Evolutionary conservation across 2,888 invertebrate genomes (phyloP), one percentile per base, ranked within the genome.

Genomic region (Physocephala rufipes): DNA sequence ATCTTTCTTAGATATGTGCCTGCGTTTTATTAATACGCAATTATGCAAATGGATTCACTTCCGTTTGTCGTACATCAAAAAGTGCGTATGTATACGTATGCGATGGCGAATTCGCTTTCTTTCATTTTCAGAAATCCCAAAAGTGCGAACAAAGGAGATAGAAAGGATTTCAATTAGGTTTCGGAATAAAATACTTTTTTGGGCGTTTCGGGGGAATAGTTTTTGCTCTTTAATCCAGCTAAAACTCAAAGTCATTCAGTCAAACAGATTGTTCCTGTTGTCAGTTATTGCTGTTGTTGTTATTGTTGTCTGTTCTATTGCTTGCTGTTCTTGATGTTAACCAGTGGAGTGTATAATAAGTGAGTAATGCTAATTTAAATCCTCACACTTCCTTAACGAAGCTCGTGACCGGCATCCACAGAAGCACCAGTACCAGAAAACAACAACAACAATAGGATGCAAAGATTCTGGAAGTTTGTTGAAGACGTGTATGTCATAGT

Each of bases 321-420:
- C 13, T 24, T 19, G 2, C 5, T 4, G n/a, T 3, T 24, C 13
- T 55, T 24, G 21, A 19, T 55, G 55, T 49, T 49, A 58, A 2
- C 16, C 58, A 28, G 2, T 5, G 15, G 30, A 62, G 5, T 45
- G 51, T 15, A 51, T 67, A 58, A 21, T 28, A 71, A 67, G 79
- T 81, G 80, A 81, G 78, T 81, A 81, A 81, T 82, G 82, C 80
- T 82, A 81, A 81, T 81, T 81, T 82, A 78, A 81, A 80, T 74
- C 81, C 82, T 80, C 81, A 77, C 69, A 72, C 75, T 67, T 74
- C 21, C 36, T 13, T n/a, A 51, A 43, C 43, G 24, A 53, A 55
- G 30, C 66, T n/a, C n/a, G 66, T 66, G 53, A 30, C 51, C 45
- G 58, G 51, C 28, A 36, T 28, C 61, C n/a, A 30, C 28, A 19